Base-by-base conservation (phyloP, 2,888 invertebrate genomes). In the Cybosia mesomella region DNA sequence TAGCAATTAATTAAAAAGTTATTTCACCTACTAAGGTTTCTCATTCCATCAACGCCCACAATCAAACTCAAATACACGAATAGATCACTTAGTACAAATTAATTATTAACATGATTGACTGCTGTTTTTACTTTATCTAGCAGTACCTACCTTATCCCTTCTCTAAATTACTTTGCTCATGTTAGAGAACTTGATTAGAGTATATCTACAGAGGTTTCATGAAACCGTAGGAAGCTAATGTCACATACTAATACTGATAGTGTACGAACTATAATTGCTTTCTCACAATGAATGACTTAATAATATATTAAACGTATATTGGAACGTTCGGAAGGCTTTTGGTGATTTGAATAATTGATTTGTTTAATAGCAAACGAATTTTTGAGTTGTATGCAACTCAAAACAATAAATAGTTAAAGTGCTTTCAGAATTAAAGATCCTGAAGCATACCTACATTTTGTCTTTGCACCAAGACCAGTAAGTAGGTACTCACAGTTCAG, bases 151-250 rank as follows among this genome's bases (percentile, higher is more conserved):
- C 2, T 15, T 39, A 39, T 39, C 39, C 39, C 1, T 18, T 43
- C 39, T 39, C 39, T 39, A 39, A 39, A 15, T 49, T 49, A 49
- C 49, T 49, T 49, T n/a, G 36, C 39, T 18, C 39, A 24, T 39
- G 18, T 39, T 18, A 10, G 59, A 59, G 24, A 22, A 59, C 22
- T 59, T 59, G 9, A 59, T 39, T 59, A 18, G 11, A 28, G n/a
- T 55, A 59, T 55, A 59, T 18, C 2, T 39, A 39, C 59, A 39
- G 24, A 39, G 24, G 39, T 24, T 59, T 59, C 59, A 15, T 24
- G 24, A 59, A 59, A 39, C 18, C 59, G 5, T 39, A 59, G 22
- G 15, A 39, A 58, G 1, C n/a, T 4, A 18, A 43, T 34, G 32
- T 34, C 34, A 21, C 34, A 34, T 34, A n/a, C 10, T 21, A 34